A percentile compares a stretch with the other conserved stretches of the same genome.
Evolutionary conservation across 2,113 vertebrate species (phyloP).

Genomic region (Carlito syrichta): DNA sequence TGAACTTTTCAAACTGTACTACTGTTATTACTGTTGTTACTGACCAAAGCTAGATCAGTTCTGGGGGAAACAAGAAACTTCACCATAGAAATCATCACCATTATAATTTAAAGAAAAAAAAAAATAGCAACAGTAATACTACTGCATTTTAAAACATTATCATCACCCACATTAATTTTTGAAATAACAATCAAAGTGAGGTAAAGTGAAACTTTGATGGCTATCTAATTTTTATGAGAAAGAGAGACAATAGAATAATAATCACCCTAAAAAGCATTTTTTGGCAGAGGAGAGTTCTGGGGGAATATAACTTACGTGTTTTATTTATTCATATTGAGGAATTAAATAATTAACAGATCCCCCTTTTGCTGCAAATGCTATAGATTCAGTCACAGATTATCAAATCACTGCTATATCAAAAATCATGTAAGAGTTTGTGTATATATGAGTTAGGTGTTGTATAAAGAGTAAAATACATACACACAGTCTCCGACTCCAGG

Average conservation of each 20-base stretch:
- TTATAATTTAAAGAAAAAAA: neutral
- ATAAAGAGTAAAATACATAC: slow-evolving; percentile 11
- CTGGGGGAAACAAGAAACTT: neutral
- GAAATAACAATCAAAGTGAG: slow-evolving; percentile 18
- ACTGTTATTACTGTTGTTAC: slow-evolving; percentile 56
- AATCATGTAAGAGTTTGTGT: neutral
- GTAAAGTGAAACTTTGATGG: slow-evolving; percentile 20
- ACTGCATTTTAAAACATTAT: slow-evolving; percentile 18
- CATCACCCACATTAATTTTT: slow-evolving; percentile 20
- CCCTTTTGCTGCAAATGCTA: slow-evolving; percentile 13
- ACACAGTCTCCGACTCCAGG: neutral
- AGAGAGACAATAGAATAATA: slow-evolving; percentile 1
- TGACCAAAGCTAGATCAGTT: neutral
- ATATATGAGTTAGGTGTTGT: neutral
- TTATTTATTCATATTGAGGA: slow-evolving; percentile 33
- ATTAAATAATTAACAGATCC: slow-evolving; percentile 4
- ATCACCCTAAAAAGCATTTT: neutral
- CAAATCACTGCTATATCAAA: slow-evolving; percentile 37
- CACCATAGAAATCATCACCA: neutral
- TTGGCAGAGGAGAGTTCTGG: neutral
- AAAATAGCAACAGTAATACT: neutral
- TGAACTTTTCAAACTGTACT: slow-evolving; percentile 42
- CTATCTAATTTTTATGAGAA: neutral
- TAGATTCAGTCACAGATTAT: neutral
- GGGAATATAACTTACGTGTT: slow-evolving; percentile 21